Base-by-base conservation (phyloP, 2,113 vertebrate genomes). In the Xenus cinereus region DNA sequence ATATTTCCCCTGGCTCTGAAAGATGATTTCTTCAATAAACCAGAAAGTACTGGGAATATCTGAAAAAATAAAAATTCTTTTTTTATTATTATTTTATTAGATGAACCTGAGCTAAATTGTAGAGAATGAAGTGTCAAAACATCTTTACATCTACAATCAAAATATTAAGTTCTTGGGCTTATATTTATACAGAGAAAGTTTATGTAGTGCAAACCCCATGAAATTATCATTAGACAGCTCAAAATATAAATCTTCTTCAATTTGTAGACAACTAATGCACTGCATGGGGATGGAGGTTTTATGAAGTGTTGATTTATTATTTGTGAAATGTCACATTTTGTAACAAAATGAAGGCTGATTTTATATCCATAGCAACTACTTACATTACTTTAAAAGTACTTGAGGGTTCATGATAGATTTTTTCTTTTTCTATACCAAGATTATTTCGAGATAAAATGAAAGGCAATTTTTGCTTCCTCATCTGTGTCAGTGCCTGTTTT, bases 51-150 rank as follows among this genome's bases (percentile, higher is more conserved):
- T 56, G 5, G 0, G 33, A 89, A 45, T 50, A 7, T 62, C 23
- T 51, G 23, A 21, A 69, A 85, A n/a, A 23, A 41, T 16, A 39
- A 43, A 51, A 37, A 26, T 7, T 16, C 5, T 19, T 14, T 30
- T 0, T 16, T 6, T 5, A 0, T 16, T 5, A 0, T 16, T 11
- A 5, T 63, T 32, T 43, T 41, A 45, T 83, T 51, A 66, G 12
- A 53, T 66, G 28, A 77, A 84, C 24, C 22, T 87, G 23, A 84
- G 59, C 20, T 28, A 67, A 91, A 74, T 18, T 71, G 9, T 50
- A 84, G 37, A 80, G 4, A 90, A 73, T 41, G 45, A 80, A 83
- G 12, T 74, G 50, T 74, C 50, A 93, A 81, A 94, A 87, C 22
- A 74, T 50, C n/a, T 89, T 74, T 62, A 28, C 24, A 56, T 62